A percentile compares a stretch with the other conserved stretches of the same genome.
phyloP scores from a whole-genome alignment of 2,113 vertebrate genomes.

The Microcebus murinus region DNA sequence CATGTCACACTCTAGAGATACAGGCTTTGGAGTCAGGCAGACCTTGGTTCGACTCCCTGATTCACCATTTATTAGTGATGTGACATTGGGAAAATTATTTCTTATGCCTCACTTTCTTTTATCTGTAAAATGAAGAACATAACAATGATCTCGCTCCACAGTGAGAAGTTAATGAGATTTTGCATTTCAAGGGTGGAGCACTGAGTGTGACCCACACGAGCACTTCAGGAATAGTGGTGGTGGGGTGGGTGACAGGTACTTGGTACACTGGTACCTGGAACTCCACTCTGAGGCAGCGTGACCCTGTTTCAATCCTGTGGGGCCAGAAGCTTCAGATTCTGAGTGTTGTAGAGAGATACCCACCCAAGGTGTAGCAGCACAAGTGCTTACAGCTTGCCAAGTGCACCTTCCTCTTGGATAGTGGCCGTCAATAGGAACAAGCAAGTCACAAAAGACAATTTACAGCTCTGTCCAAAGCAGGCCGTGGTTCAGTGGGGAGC shows the following conservation, averaged over 20 bases:
- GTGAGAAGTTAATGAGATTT: constrained; percentile 18
- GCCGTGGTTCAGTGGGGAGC: neutral
- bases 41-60: neutral
- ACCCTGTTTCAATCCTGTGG: neutral
- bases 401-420: neutral
- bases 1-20: neutral
- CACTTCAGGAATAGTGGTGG: neutral
- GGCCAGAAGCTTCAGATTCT: neutral
- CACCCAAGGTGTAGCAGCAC: neutral
- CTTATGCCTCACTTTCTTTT: neutral
- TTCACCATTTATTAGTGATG: neutral
- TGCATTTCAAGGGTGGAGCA: neutral
- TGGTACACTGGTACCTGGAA: neutral
- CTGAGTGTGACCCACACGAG: neutral
- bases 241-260: too few species aligned
- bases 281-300: neutral
- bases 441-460: neutral
- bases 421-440: neutral
- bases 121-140: neutral
- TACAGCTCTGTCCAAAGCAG: neutral
- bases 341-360: neutral
- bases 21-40: neutral
- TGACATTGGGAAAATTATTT: neutral
- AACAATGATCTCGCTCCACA: neutral
- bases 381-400: neutral